Percentiles rank a stretch among this genome's conserved stretches.
These are phyloP conservation scores for Zoanthus gigantus DNA, from an alignment of 92 coral and sea anemone species.

Conservation along the genomic window DNA sequence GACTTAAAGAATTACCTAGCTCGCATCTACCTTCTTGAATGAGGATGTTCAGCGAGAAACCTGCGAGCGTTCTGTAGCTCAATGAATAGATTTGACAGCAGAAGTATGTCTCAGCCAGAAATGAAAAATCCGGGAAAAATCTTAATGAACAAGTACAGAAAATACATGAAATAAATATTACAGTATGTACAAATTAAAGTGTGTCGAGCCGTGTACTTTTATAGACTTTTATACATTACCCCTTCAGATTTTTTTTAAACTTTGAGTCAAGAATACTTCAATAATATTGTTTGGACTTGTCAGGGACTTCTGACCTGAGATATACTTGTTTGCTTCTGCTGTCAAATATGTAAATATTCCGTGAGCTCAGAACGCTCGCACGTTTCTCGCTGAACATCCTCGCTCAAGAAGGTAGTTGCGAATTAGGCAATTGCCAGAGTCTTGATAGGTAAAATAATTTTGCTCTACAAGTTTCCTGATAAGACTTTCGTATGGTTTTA, in stretches of 20 bases:
- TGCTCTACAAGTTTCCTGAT: too few relatives aligned
- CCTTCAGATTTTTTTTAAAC: not conserved
- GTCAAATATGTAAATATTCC: not conserved
- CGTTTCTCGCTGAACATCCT: too few relatives aligned
- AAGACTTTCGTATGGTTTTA: too few relatives aligned
- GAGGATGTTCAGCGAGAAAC: not conserved
- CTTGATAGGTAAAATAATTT: not conserved
- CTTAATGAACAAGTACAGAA: too few relatives aligned
- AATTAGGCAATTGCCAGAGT: not conserved
- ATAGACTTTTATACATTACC: not conserved
- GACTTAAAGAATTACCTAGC: not conserved
- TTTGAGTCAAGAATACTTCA: not conserved
- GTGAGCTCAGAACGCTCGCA: not conserved
- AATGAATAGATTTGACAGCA: not conserved
- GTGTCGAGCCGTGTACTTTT: too few relatives aligned
- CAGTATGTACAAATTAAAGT: too few relatives aligned
- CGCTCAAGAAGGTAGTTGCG: too few relatives aligned
- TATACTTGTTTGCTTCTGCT: not conserved
- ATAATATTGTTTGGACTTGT: not conserved
- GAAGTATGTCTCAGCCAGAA: not conserved
- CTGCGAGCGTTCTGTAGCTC: not conserved
- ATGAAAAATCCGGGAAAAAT: too few relatives aligned
- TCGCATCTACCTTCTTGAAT: not conserved
- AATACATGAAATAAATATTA: too few relatives aligned
- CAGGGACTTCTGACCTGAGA: not conserved